Base-by-base conservation (phyloP, 2,113 vertebrate species). In the Drymodes brunneopygia region DNA sequence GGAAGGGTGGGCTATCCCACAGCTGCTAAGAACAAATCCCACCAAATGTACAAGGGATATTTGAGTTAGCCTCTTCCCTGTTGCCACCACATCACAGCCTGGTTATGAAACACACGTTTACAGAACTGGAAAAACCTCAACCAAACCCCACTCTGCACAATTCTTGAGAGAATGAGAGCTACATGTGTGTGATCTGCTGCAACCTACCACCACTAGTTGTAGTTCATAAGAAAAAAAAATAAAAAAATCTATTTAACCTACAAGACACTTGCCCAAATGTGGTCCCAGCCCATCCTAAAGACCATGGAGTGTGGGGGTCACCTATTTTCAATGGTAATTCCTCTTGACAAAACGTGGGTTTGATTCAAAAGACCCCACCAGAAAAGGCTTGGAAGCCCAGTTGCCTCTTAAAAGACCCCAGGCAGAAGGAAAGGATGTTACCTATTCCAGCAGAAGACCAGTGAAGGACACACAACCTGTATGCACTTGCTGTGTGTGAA, bases 111-210 rank as follows among this genome's bases (percentile, higher is more conserved):
- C 27, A 50, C 5, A 7, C 15, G 10, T 25, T 22, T 66, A 64
- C 9, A 44, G 38, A 84, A 67, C 11, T 47, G 6, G 50, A 60
- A 56, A 86, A 45, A 57, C 4, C 6, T 16, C 40, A 40, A 31
- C 12, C 31, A 62, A 51, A 27, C 25, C 17, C 35, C 25, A 60
- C n/a, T 25, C 24, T 70, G 16, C 29, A 56, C 23, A 56, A 5
- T 66, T 62, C 22, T 50, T 67, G 57, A 89, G 44, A 74, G 81
- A 80, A 73, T 3, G 15, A 75, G 38, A 67, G 22, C 42, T 50
- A 51, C 28, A 33, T 0, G 1, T 2, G 0, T 1, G 1, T 19
- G 12, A 66, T 8, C 24, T 66, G 38, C 42, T 42, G 53, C 25
- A 66, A 88, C 38, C 18, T 66, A 62, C 23, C 19, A 50, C 51